Base-by-base conservation (phyloP, 2,888 invertebrate species). In the Myopa tessellatipennis region DNA sequence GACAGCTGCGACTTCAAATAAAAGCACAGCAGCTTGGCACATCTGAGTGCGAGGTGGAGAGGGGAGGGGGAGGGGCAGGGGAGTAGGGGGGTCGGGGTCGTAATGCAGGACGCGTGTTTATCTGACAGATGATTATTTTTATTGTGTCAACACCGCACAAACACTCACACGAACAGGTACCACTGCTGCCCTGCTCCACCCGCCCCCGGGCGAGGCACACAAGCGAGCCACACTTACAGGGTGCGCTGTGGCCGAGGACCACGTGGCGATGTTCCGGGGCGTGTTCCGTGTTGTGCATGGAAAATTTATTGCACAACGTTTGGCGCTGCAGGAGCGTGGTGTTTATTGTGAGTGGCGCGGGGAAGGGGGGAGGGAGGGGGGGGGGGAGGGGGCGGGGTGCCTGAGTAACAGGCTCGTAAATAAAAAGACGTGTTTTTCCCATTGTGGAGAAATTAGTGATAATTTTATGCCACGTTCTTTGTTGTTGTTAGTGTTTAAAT, bases 101-200 rank as follows among this genome's bases (percentile, higher is more conserved):
- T 77, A 77, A 70, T 40, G 74, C 70, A 76, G 52, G 74, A 67
- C 75, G 78, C 76, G 74, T 76, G 78, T 76, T 79, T 79, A 78
- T 79, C 71, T 74, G 71, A 77, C 58, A 77, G 75, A 77, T 78
- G 71, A 77, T 79, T 78, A 78, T 78, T 77, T 78, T 72, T 76
- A 78, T 76, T 70, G 78, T 73, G 79, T 74, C 74, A 78, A 77
- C 76, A 77, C 76, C 55, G n/a, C 40, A n/a, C 60, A 72, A 60
- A 61, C 63, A 63, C 63, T n/a, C 34, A 52, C 72, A 72, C 45
- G n/a, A 61, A 45, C 61, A 73, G 4, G 26, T 50, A 63, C 16
- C 18, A 40, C 0, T n/a, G 36, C 36, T 16, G 18, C n/a, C 34
- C 38, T 45, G 12, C 72, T n/a, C n/a, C n/a, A 73, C 72, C 18